Base-by-base conservation (phyloP, 1,140 invertebrate genomes). In the Anoplolepis gracilipes region DNA sequence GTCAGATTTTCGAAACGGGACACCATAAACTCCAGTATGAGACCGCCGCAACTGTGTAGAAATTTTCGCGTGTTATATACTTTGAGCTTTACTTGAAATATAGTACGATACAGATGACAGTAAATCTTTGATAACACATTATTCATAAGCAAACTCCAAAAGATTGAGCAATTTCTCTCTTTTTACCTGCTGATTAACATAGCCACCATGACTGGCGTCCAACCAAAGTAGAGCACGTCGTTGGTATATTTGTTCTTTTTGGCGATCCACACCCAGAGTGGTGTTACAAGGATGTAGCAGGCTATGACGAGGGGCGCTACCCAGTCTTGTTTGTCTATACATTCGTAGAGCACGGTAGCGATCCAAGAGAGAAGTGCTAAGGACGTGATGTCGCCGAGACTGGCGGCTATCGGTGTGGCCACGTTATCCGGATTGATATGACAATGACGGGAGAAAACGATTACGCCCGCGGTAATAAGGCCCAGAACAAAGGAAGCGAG, bases 341-440 rank as follows among this genome's bases (percentile, higher is more conserved):
- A 92, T 76, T 96, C 93, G 92, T 96, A 97, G 8, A 97, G 94
- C 16, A 96, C 92, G 2, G 96, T 96, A 5, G 97, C 95, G 69
- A 98, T 96, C 93, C 96, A 96, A 7, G 97, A 96, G n/a, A 98
- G 94, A 22, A 98, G 93, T 0, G 96, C 96, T 22, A 98, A 93
- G 0, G 98, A 98, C 0, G 96, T 98, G 13, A 98, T 95, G 93
- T 98, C 98, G 1, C 98, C 98, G 11, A 98, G 95, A 93, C 97
- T 98, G 1, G 98, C 98, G 19, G 98, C 98, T 87, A 99, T 98
- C 8, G 98, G 98, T 0, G 98, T 98, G 5, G 98, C 98, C 1
- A 99, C 97, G 94, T 99, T 99, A 93, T 99, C 98, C 13, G 98
- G 98, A 95, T 98, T 98, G 59, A 98, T 97, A 87, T 97, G 96